phyloP scores from a whole-genome alignment of 1,140 invertebrate genomes.

The Agrilus planipennis region DNA sequence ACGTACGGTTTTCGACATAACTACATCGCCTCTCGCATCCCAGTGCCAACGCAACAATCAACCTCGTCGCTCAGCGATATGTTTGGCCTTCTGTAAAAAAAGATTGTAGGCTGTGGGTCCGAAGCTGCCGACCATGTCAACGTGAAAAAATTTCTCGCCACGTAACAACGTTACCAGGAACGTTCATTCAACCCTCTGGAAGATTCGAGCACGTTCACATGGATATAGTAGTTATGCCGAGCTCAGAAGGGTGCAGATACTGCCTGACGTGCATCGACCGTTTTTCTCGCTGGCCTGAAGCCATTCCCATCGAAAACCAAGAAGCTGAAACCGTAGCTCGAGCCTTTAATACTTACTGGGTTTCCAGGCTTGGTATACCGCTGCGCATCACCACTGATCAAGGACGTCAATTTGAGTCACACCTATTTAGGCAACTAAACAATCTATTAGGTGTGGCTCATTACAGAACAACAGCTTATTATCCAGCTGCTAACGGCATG shows the following conservation, averaged over 20 bases:
- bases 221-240: constrained; percentile 37
- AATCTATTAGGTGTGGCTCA: neutral
- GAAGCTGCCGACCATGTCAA: constrained; percentile 24
- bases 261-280: constrained; percentile 34
- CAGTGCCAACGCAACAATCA: constrained; percentile 21
- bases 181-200: constrained; percentile 13
- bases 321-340: no score
- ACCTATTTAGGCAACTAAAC: no score
- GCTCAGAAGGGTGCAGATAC: constrained; percentile 25
- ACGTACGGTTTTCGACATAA: constrained; percentile 21
- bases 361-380: no score
- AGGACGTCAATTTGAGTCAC: no score
- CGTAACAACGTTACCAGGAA: constrained; percentile 12
- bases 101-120: constrained; percentile 24
- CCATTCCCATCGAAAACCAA: no score
- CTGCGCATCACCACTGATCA: no score
- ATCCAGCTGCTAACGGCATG: constrained; percentile 1
- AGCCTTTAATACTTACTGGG: no score
- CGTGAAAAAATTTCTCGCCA: constrained; percentile 21
- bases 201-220: constrained; percentile 31
- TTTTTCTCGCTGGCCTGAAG: constrained; percentile 37
- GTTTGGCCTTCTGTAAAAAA: constrained; percentile 35
- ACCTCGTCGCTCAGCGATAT: constrained; percentile 29
- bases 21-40: no score
- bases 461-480: neutral